Conservation (phyloP, 2,797 vertebrate species). For the Tadarida brasiliensis region DNA sequence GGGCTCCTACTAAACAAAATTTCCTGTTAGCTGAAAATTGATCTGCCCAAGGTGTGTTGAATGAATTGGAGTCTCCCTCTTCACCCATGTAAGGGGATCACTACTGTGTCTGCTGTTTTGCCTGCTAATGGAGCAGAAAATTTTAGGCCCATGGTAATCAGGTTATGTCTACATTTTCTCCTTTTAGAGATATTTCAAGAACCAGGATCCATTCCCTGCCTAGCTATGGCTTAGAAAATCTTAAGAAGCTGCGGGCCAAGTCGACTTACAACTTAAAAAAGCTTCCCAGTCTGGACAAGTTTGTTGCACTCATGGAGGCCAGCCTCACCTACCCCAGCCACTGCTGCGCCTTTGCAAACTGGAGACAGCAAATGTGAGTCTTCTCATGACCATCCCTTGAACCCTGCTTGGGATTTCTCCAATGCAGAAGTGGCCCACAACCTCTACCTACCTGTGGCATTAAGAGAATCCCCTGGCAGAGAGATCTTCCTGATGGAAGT, state of each 20-base stretch:
- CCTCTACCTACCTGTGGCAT: neutral
- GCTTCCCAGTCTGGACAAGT: conserved; percentile 93
- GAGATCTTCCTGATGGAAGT: neutral
- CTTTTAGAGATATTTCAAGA: conserved; percentile 95
- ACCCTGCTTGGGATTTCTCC: neutral
- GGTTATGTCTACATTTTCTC: conserved; percentile 75
- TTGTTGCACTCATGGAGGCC: conserved; percentile 91
- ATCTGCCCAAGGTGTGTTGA: neutral
- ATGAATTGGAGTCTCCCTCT: neutral
- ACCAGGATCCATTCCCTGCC: conserved; percentile 93
- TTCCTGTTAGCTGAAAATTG: neutral
- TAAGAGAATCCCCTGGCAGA: neutral
- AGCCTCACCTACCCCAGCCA: conserved; percentile 97
- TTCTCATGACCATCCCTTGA: neutral
- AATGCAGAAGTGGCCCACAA: neutral
- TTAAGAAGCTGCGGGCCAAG: conserved; percentile 92
- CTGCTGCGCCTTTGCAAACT: conserved; percentile 96
- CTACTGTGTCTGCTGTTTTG: neutral
- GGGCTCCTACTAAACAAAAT: neutral
- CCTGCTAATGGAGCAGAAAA: neutral
- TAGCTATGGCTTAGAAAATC: conserved; percentile 90
- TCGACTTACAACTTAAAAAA: conserved; percentile 93
- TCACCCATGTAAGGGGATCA: neutral
- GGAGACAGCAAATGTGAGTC: conserved; percentile 91
- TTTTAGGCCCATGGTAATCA: neutral